Evolutionary conservation across 2,113 vertebrate genomes (phyloP).

Genomic region (Madoqua kirkii): DNA sequence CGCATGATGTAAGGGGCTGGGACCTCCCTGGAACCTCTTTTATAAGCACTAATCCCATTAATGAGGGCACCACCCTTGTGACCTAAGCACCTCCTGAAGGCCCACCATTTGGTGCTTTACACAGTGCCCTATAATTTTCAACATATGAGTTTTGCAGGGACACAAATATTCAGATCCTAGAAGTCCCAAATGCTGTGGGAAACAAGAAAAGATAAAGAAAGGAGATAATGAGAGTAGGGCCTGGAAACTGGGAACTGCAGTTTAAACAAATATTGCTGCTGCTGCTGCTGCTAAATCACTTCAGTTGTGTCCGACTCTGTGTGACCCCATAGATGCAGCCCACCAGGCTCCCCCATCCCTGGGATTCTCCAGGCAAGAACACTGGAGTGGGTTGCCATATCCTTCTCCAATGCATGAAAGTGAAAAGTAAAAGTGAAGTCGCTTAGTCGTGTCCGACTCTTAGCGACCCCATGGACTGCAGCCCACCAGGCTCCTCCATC

Average conservation of each 20-base stretch:
- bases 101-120: background rate
- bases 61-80: background rate
- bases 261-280: background rate
- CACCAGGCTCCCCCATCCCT: too few species aligned
- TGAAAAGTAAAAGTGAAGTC: too few species aligned
- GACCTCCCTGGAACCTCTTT: background rate
- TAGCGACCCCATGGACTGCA: too few species aligned
- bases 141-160: background rate
- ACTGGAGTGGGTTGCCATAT: too few species aligned
- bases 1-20: background rate
- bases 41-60: background rate
- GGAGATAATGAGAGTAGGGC: background rate
- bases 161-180: background rate
- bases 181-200: background rate
- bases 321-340: too few species aligned
- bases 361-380: too few species aligned
- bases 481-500: too few species aligned
- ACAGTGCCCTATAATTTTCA: background rate
- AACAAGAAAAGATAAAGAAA: background rate
- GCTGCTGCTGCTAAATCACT: too few species aligned
- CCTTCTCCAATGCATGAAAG: too few species aligned
- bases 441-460: fast-evolving
- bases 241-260: background rate
- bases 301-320: too few species aligned
- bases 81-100: background rate